A percentile compares a stretch with the other conserved stretches of the same genome.
phyloP scores from a whole-genome alignment of 1,140 invertebrate genomes.

The Alviniconcha marisindica region DNA sequence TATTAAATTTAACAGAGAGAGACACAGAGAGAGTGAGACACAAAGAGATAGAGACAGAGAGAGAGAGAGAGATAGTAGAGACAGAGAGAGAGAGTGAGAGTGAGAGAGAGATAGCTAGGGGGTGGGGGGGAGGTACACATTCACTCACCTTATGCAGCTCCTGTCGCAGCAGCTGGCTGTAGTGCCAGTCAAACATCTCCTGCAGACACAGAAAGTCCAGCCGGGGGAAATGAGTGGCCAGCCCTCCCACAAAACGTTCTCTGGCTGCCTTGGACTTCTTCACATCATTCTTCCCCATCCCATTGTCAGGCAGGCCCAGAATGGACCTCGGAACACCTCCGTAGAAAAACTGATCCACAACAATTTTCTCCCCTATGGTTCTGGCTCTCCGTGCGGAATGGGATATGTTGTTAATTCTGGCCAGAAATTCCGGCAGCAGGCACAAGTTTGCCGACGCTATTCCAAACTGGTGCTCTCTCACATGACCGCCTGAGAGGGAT shows the following conservation, averaged over 20 bases:
- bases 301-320: neutral
- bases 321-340: slow-evolving; percentile 2
- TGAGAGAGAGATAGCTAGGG: too few relatives aligned
- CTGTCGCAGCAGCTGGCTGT: slow-evolving; percentile 54
- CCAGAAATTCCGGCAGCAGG: slow-evolving; percentile 62
- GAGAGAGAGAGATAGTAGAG: too few relatives aligned
- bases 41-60: too few relatives aligned
- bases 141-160: slow-evolving; percentile 65
- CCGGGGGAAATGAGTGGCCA: slow-evolving; percentile 59
- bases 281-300: neutral
- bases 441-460: slow-evolving; percentile 63
- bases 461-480: slow-evolving; percentile 43
- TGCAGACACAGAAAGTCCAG: slow-evolving; percentile 67
- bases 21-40: too few relatives aligned
- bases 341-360: slow-evolving; percentile 57
- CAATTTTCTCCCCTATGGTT: slow-evolving; percentile 60
- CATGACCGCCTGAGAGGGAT: neutral
- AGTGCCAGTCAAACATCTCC: slow-evolving; percentile 62
- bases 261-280: neutral
- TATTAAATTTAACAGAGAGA: too few relatives aligned
- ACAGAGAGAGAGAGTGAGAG: too few relatives aligned
- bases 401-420: slow-evolving; percentile 62
- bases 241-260: slow-evolving; percentile 32
- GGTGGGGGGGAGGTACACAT: neutral
- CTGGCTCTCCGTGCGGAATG: slow-evolving; percentile 52